Evolutionary conservation across 2,797 vertebrate species (phyloP), one percentile per base, ranked within the genome.

Genomic region (Echiichthys vipera): DNA sequence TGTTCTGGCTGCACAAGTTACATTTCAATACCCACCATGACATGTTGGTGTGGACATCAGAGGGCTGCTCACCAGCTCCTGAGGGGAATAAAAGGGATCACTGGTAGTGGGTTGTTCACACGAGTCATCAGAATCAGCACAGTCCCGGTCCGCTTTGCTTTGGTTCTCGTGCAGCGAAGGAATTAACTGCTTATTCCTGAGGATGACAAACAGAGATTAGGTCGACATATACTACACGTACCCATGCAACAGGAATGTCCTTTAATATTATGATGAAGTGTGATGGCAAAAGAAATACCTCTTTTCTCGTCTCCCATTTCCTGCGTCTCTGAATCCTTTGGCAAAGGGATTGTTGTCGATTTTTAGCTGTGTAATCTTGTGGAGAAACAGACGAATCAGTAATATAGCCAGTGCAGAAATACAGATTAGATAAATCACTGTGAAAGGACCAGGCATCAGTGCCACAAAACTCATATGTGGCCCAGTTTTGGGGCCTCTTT

Each of bases 341-440:
- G 98, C 98, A 78, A 99, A 99, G 2, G 98, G 98, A 54, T 99
- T 99, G 91, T 99, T 94, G 93, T 99, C 98, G 45, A 99, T 99
- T 96, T 99, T 99, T 80, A 99, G 95, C 83, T 99, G 97, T 0
- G 98, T 99, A 27, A 95, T 95, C 95, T 95, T 22, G 45, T 4
- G 5, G 39, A 49, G 45, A 50, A 46, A 46, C 72, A 20, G 7
- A 5, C 37, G 49, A 51, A 6, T 22, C 8, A 36, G 18, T 15
- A 53, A 54, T 20, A 69, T 59, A 71, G 32, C 49, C 9, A 32
- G 1, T n/a, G 8, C 8, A 59, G 22, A 56, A 42, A 13, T 1
- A 30, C 7, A 22, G 1, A n/a, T n/a, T n/a, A n/a, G n/a, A n/a
- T n/a, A n/a, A n/a, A n/a, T n/a, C n/a, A n/a, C n/a, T n/a, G n/a